Evolutionary conservation across 2,797 vertebrate genomes (phyloP), one percentile per base, ranked within the genome.

Genomic region (Phrynocephalus vlangalii): DNA sequence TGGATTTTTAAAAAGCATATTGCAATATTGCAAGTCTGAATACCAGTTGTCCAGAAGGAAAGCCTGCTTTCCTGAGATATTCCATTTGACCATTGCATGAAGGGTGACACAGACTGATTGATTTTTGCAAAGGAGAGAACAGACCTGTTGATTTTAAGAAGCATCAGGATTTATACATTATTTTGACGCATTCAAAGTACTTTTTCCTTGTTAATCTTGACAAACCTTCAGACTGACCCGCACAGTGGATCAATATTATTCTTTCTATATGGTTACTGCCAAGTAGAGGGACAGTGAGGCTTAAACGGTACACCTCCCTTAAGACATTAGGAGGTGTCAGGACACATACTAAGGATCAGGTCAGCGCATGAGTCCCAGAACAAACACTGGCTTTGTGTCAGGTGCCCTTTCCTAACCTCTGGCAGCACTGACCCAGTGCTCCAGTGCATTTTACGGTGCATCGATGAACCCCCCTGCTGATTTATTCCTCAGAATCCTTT

Each of bases 41-140:
- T 71, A 72, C 11, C 68, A 72, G 11, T 83, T 52, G n/a, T 56
- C 48, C 82, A 72, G 50, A 60, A 83, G 82, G 68, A 71, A 83
- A 56, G 52, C 20, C 28, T 71, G 30, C 52, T 30, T 28, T 83
- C 82, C 28, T 56, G 50, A 24, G 48, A 33, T 24, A 20, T 11
- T 22, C 1, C 15, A 44, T 38, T 82, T 16, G n/a, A 67, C 33
- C 82, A 73, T 7, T 44, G 30, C 56, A 44, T 13, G n/a, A 67
- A 81, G 11, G 20, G 38, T 38, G 52, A 20, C 20, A 24, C 20
- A 24, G 10, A 72, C 28, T 84, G 70, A 84, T 60, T 60, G 20
- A 28, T 84, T 73, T 20, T 73, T 68, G 33, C 70, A 30, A 22
- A 3, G 9, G 82, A 83, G 70, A 33, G 82, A 38, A 33, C 60